A percentile compares a stretch with the other conserved stretches of the same genome.
Conservation (phyloP, 2,888 invertebrate species). For the Drosophila emarginata region DNA sequence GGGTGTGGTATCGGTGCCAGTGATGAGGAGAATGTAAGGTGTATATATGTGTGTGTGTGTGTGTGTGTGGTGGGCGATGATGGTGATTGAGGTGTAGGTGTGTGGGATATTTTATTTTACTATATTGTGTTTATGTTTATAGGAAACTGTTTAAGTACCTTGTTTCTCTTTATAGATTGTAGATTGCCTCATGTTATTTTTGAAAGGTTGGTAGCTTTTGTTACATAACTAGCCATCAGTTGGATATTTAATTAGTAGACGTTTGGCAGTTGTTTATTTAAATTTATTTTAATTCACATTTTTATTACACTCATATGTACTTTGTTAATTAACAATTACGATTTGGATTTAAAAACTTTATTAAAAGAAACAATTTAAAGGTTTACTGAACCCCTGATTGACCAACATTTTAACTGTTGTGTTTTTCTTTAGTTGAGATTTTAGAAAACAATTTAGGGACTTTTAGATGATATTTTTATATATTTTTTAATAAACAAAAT, state of each 20-base stretch:
- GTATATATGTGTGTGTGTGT: constrained; percentile 1
- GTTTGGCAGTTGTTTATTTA: neutral
- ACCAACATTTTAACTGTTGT: no score
- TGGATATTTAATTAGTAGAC: neutral
- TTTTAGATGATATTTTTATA: no score
- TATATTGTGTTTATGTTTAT: neutral
- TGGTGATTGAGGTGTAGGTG: constrained; percentile 2
- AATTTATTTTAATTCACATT: neutral
- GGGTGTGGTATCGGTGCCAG: neutral
- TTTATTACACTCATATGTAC: neutral
- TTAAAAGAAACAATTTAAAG: no score
- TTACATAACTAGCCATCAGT: neutral
- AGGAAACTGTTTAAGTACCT: neutral
- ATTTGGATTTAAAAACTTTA: no score
- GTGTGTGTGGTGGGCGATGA: neutral
- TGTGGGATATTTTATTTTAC: constrained; percentile 7
- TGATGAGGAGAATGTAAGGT: neutral
- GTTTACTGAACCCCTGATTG: no score
- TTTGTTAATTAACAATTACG: no score
- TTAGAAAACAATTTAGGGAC: no score
- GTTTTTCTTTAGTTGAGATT: no score
- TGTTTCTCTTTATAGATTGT: neutral
- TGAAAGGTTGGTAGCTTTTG: neutral
- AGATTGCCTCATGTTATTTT: constrained; percentile 1
- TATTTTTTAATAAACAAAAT: no score